Evolutionary conservation across 2,888 invertebrate species (phyloP), one percentile per base, ranked within the genome.

Genomic region (Diogma glabrata): DNA sequence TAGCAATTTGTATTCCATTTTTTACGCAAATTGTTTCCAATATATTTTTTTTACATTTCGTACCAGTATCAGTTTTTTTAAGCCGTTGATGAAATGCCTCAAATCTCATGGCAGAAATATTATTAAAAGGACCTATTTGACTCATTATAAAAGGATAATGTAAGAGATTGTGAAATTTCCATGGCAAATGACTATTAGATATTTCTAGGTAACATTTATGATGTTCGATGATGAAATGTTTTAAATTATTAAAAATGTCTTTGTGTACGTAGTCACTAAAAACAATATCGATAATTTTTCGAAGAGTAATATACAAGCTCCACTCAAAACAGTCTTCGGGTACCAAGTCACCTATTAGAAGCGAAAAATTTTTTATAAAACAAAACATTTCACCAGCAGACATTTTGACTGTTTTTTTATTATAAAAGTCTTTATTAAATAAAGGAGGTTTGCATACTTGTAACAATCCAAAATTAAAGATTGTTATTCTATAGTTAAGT

Each of bases 111-210:
- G 53, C 54, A 48, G 51, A 55, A 24, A 56, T 48, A 22, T 53
- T 49, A 28, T 52, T 47, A 6, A 56, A 22, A 6, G 57, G 57
- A 4, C 57, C 59, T 22, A 56, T 30, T 33, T 56, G 46, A 24
- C 33, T 36, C 47, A 59, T 56, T 22, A 58, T 40, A 16, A 28
- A 23, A n/a, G 55, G 54, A 54, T 57, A 57, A 52, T 59, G 57
- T 5, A 55, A 16, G n/a, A 59, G 22, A 19, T 57, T 53, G 50
- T 59, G 57, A 33, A 56, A 55, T 54, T 59, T 59, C 9, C 56
- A 55, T 45, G 54, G 56, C 12, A 59, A 51, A 26, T 49, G 33
- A 14, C 50, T 48, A 23, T 51, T 49, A 23, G 56, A 55, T 17
- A 55, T 10, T 28, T 51, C 7, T 12, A 49, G 38, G 33, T 55